Conservation (phyloP, 2,797 vertebrate genomes). For the Pipistrellus pipistrellus region DNA sequence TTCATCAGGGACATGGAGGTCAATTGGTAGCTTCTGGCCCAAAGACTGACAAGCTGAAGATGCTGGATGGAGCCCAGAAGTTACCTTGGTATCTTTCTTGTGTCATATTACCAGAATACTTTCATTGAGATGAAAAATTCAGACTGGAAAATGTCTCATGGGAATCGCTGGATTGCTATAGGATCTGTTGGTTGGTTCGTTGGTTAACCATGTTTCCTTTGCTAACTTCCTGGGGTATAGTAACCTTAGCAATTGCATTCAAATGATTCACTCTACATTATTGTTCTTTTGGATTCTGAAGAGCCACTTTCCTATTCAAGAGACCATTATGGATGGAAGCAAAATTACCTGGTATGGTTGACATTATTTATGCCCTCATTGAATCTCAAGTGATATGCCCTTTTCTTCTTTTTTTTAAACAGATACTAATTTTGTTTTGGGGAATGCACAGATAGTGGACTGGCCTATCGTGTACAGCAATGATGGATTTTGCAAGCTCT, state of each 20-base stretch:
- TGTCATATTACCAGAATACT: neutral
- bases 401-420: conserved; percentile 78
- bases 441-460: conserved; percentile 98
- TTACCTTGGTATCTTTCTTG: neutral
- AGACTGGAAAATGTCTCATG: neutral
- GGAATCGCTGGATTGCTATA: conserved; percentile 34
- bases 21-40: neutral
- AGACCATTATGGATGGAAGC: neutral
- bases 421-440: conserved; percentile 98
- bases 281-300: neutral
- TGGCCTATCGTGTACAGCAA: conserved; percentile 99
- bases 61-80: neutral
- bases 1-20: neutral
- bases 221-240: neutral
- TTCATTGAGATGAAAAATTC: neutral
- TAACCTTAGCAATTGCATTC: conserved; percentile 4
- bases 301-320: neutral
- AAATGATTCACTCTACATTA: neutral
- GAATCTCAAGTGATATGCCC: conserved; percentile 1
- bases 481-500: conserved; percentile 97
- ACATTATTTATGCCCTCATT: neutral
- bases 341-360: neutral
- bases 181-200: neutral
- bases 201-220: conserved; percentile 10
- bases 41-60: neutral